Conservation (phyloP, 2,888 invertebrate genomes). For the Sesamia inferens region DNA sequence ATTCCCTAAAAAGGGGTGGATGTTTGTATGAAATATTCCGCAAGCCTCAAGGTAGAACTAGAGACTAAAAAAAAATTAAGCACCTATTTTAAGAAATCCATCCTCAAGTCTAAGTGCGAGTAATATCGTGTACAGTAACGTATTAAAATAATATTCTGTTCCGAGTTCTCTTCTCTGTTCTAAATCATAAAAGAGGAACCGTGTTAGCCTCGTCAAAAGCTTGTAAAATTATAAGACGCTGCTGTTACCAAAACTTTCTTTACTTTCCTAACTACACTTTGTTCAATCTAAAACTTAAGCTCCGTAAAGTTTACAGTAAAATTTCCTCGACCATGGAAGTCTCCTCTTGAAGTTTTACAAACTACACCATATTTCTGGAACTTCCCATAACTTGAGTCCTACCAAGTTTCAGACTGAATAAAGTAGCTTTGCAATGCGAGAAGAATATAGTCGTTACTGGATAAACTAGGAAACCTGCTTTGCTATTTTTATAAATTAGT, state of each 20-base stretch:
- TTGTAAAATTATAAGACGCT: background rate
- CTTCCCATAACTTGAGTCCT: slow-evolving; percentile 14
- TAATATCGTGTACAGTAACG: too few relatives aligned
- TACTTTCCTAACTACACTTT: background rate
- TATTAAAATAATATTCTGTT: too few relatives aligned
- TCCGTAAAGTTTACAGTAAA: background rate
- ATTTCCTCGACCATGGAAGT: background rate
- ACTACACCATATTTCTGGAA: slow-evolving; percentile 21
- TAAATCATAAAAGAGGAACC: too few relatives aligned
- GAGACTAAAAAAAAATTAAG: too few relatives aligned
- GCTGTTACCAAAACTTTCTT: background rate
- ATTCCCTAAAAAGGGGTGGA: too few relatives aligned
- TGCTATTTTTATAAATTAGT: too few relatives aligned
- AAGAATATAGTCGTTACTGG: background rate
- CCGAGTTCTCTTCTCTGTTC: too few relatives aligned
- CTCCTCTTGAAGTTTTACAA: slow-evolving; percentile 21
- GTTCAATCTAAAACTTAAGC: background rate
- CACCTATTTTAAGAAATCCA: too few relatives aligned
- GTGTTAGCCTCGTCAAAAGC: too few relatives aligned
- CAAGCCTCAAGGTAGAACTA: too few relatives aligned
- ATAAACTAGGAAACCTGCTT: background rate
- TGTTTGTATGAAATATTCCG: too few relatives aligned
- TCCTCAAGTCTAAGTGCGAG: too few relatives aligned
- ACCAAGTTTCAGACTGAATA: slow-evolving; percentile 22
- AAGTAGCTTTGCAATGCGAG: slow-evolving; percentile 11